Conservation (phyloP, 2,888 invertebrate genomes). For the Stomorhina lunata region DNA sequence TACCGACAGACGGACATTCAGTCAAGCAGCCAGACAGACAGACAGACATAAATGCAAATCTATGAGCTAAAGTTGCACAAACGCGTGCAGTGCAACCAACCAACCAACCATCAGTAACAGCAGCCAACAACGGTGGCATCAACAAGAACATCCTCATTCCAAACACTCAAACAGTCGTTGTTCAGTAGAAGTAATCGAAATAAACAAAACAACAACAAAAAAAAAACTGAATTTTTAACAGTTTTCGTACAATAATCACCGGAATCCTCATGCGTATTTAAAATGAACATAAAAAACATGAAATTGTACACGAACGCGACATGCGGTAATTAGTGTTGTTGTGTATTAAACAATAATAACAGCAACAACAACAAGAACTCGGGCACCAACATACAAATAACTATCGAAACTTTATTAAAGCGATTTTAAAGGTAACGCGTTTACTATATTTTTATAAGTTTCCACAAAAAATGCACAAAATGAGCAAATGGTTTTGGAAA, state of each 20-base stretch:
- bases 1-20: too few relatives aligned
- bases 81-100: conserved; percentile 33
- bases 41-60: conserved; percentile 28
- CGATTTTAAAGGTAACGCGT: conserved; percentile 17
- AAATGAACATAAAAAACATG: conserved; percentile 43
- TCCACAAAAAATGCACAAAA: conserved; percentile 1
- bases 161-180: neutral
- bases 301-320: conserved; percentile 57
- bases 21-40: neutral
- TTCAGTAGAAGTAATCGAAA: neutral
- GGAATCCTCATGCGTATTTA: conserved; percentile 59
- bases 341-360: conserved; percentile 30
- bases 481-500: conserved; percentile 44
- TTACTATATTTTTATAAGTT: neutral
- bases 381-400: conserved; percentile 31
- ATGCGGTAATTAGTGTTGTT: conserved; percentile 65
- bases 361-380: neutral
- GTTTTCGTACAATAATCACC: conserved; percentile 52
- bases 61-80: conserved; percentile 16
- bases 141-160: conserved; percentile 20
- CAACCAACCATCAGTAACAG: neutral
- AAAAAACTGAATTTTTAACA: neutral
- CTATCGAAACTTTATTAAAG: conserved; percentile 30
- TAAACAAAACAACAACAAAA: neutral
- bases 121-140: conserved; percentile 3